Base-by-base conservation (phyloP, 1,140 invertebrate species). In the Zaprionus inermis region DNA sequence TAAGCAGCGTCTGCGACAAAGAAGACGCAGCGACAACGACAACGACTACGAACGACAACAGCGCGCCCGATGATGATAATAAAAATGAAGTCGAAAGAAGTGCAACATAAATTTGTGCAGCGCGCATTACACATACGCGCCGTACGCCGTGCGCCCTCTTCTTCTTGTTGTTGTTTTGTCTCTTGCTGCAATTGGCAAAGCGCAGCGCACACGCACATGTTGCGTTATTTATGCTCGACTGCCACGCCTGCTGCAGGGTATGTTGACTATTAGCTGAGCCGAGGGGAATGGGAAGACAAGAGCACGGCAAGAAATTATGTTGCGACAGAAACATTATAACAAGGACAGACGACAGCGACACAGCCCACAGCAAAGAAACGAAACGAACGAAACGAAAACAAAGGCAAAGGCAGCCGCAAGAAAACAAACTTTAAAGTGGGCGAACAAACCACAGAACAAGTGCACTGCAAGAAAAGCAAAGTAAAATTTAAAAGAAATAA, bases 61-160 rank as follows among this genome's bases (percentile, higher is more conserved):
- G 34, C 14, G 34, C 34, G 12, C 34, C 34, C 54, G 70, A 68
- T 68, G 58, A 69, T 79, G 72, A 86, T 86, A 88, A 89, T 89
- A 88, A 88, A 89, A 88, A 66, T 81, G 51, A 88, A 88, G 84
- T 89, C 77, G 51, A 69, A 76, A 80, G 80, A 89, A 90, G 81
- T 89, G 85, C 84, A 89, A 90, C 84, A 89, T 84, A 84, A 90
- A 88, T 89, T 84, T 84, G 32, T 58, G 64, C 80, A 89, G 74
- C 30, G 30, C 79, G 89, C 89, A 81, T 88, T 84, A 83, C 84
- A 75, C 80, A 88, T 88, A 88, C 84, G 84, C 80, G 81, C 41
- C 80, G 52, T 54, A 14, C 52, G 61, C 51, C 55, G 28, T 16
- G 1, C 22, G 1, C 4, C 22, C 4, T 24, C 22, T 24, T 28